Conservation (phyloP, 2,888 invertebrate genomes). For the Nomada fucata region DNA sequence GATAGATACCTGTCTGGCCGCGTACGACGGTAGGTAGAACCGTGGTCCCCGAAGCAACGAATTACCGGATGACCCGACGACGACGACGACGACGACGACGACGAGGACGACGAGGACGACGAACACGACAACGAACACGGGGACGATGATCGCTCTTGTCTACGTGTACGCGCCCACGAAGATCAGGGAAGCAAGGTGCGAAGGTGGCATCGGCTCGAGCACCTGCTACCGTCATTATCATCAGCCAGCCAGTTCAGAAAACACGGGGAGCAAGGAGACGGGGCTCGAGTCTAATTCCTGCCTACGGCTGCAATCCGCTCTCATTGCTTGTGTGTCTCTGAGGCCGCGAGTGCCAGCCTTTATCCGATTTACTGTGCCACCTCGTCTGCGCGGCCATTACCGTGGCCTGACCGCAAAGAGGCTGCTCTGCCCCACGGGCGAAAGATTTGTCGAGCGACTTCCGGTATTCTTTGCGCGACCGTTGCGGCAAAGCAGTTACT, state of each 20-base stretch:
- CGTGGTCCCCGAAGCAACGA: slow-evolving; percentile 71
- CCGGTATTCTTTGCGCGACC: slow-evolving; percentile 25
- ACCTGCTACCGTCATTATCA: slow-evolving; percentile 82
- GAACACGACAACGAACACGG: slow-evolving; percentile 48
- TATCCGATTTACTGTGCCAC: slow-evolving; percentile 66
- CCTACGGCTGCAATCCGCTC: slow-evolving; percentile 75
- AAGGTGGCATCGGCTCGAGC: slow-evolving; percentile 80
- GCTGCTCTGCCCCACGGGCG: slow-evolving; percentile 52
- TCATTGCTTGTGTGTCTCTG: slow-evolving; percentile 52
- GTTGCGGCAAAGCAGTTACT: neutral
- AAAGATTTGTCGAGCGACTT: slow-evolving; percentile 52
- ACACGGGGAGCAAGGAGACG: slow-evolving; percentile 75
- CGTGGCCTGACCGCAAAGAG: slow-evolving; percentile 37
- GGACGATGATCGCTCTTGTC: slow-evolving; percentile 46
- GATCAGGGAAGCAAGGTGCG: slow-evolving; percentile 73
- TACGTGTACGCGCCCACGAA: slow-evolving; percentile 37
- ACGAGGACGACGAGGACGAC: slow-evolving; percentile 59
- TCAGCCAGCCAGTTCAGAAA: slow-evolving; percentile 77
- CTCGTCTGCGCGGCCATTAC: slow-evolving; percentile 52
- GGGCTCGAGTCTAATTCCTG: slow-evolving; percentile 78
- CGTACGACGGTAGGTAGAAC: slow-evolving; percentile 70
- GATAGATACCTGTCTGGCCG: slow-evolving; percentile 56
- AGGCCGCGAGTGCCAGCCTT: slow-evolving; percentile 27
- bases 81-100: slow-evolving; percentile 62
- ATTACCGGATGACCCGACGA: slow-evolving; percentile 74